These are phyloP conservation scores for Trachythela sp. DNA, from an alignment of 64 coral and sea anemone genomes.

Conservation along the genomic window DNA sequence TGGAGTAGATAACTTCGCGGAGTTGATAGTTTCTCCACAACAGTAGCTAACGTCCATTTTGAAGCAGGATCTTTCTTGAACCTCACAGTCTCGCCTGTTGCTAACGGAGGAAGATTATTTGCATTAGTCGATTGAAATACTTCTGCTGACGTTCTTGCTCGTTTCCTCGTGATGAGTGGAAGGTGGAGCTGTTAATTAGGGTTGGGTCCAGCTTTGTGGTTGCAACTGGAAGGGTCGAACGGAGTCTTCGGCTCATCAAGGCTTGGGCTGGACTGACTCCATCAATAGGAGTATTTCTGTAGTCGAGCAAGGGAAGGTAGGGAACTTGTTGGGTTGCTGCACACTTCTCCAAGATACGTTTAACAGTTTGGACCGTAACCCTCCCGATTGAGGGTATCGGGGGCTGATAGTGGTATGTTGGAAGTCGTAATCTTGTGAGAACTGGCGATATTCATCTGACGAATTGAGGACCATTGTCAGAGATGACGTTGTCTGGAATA, in stretches of 20 bases:
- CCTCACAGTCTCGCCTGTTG: background rate
- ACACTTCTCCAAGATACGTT: too few relatives aligned
- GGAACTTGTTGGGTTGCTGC: background rate
- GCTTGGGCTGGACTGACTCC: conserved; percentile 22
- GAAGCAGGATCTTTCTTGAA: conserved; percentile 7
- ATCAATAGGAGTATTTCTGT: background rate
- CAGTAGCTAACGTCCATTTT: background rate
- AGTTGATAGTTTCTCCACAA: conserved; percentile 11
- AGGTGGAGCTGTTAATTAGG: background rate
- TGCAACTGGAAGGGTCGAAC: background rate
- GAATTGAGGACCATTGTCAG: conserved; percentile 7
- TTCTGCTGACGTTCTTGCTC: background rate
- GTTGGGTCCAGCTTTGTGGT: background rate
- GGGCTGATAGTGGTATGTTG: too few relatives aligned
- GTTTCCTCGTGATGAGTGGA: background rate
- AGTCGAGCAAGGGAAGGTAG: too few relatives aligned
- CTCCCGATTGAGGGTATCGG: too few relatives aligned
- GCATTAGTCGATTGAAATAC: conserved; percentile 24
- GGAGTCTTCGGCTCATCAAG: background rate
- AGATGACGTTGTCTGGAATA: background rate
- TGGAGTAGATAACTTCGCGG: conserved; percentile 26
- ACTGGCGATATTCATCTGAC: background rate
- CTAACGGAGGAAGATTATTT: background rate
- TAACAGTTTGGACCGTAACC: too few relatives aligned
- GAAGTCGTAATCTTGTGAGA: too few relatives aligned